phyloP scores from a whole-genome alignment of 2,888 invertebrate genomes.

The Chrysodeixis includens region DNA sequence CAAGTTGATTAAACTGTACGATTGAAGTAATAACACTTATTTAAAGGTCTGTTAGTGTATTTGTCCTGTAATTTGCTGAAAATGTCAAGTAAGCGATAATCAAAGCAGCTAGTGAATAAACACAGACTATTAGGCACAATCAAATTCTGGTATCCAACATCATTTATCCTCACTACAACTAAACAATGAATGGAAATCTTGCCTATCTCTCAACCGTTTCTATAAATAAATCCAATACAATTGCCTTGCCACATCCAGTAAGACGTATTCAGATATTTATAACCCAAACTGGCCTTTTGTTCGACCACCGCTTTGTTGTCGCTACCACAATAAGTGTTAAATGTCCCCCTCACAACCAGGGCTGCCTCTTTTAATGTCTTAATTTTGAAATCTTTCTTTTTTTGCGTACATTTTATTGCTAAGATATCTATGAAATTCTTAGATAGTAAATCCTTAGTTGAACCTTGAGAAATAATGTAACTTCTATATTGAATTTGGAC shows the following conservation, averaged over 20 bases:
- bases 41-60: too few species aligned
- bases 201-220: conserved; percentile 8
- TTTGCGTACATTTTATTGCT: not conserved
- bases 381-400: conserved; percentile 15
- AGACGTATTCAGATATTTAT: conserved; percentile 45
- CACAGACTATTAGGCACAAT: too few species aligned
- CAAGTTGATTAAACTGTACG: too few species aligned
- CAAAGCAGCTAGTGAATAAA: too few species aligned
- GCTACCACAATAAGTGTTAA: conserved; percentile 82
- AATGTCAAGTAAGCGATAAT: too few species aligned
- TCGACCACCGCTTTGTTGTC: conserved; percentile 75
- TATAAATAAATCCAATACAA: conserved; percentile 35
- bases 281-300: conserved; percentile 69
- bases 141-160: too few species aligned
- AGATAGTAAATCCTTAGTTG: too few species aligned
- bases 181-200: not conserved
- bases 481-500: too few species aligned
- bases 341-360: conserved; percentile 69
- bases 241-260: conserved; percentile 53
- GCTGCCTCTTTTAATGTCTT: conserved; percentile 48
- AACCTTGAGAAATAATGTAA: too few species aligned
- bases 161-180: too few species aligned
- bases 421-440: not conserved
- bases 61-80: too few species aligned
- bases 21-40: too few species aligned